phyloP scores from a whole-genome alignment of 2,797 vertebrate species.

The Leptatherina wallacei region DNA sequence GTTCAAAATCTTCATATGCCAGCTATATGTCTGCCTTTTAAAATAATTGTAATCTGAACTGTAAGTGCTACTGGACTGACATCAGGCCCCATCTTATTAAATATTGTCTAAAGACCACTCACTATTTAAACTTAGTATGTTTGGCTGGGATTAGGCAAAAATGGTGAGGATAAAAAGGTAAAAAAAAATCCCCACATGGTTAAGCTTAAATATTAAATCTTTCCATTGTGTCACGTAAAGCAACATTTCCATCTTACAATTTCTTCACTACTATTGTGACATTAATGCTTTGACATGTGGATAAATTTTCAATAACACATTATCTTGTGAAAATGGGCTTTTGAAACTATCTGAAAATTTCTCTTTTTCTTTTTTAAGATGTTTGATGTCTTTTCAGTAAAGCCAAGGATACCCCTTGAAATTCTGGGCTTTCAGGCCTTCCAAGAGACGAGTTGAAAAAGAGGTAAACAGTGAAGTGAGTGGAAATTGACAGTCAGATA shows the following conservation, averaged over 20 bases:
- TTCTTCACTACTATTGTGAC: background rate
- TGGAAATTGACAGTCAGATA: slow-evolving; percentile 72
- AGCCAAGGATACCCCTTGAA: slow-evolving; percentile 1
- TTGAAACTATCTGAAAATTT: background rate
- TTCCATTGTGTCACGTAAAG: background rate
- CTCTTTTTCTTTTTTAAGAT: background rate
- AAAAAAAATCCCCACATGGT: background rate
- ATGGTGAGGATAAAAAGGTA: background rate
- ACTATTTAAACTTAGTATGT: too few relatives aligned
- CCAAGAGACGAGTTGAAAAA: slow-evolving; percentile 42
- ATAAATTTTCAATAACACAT: background rate
- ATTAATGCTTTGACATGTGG: background rate
- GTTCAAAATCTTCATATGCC: background rate
- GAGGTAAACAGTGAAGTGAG: slow-evolving; percentile 57
- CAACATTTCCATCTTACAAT: background rate
- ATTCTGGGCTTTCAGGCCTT: slow-evolving; percentile 18
- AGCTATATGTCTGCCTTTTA: background rate
- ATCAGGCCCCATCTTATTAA: background rate
- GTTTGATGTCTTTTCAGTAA: background rate
- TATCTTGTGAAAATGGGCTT: too few relatives aligned
- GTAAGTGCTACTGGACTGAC: too few relatives aligned
- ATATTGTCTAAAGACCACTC: background rate
- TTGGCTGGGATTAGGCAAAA: too few relatives aligned
- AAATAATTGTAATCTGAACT: background rate
- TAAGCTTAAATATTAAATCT: background rate